These are phyloP conservation scores for Pluvialis apricaria DNA, from an alignment of 2,113 vertebrate species.

Conservation along the genomic window DNA sequence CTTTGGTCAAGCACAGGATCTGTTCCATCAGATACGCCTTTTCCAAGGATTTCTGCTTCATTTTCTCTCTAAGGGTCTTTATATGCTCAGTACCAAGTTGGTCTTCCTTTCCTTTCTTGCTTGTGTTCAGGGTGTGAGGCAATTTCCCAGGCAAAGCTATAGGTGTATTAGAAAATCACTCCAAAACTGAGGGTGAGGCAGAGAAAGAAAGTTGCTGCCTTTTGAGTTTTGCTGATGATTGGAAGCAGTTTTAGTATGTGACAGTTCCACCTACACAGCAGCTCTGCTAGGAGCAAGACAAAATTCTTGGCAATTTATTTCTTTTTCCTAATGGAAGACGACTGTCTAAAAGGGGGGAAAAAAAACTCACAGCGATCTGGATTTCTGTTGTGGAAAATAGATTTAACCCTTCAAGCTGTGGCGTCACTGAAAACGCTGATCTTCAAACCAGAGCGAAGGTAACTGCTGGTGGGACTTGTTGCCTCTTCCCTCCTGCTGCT, in stretches of 20 bases:
- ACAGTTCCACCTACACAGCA: constrained; percentile 23
- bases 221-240: background rate
- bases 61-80: background rate
- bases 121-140: background rate
- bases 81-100: background rate
- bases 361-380: background rate
- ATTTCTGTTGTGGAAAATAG: background rate
- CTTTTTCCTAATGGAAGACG: background rate
- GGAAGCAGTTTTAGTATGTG: constrained; percentile 22
- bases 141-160: background rate
- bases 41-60: background rate
- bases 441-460: background rate
- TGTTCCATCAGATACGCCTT: background rate
- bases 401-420: background rate
- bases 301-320: background rate
- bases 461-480: background rate
- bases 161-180: background rate
- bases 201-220: background rate
- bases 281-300: background rate
- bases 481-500: background rate
- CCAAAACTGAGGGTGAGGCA: background rate
- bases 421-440: background rate
- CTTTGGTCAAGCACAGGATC: background rate
- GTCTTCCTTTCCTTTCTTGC: background rate
- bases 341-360: background rate